Evolutionary conservation across 2,888 invertebrate genomes (phyloP).

Genomic region (Druceiella hillmani): DNA sequence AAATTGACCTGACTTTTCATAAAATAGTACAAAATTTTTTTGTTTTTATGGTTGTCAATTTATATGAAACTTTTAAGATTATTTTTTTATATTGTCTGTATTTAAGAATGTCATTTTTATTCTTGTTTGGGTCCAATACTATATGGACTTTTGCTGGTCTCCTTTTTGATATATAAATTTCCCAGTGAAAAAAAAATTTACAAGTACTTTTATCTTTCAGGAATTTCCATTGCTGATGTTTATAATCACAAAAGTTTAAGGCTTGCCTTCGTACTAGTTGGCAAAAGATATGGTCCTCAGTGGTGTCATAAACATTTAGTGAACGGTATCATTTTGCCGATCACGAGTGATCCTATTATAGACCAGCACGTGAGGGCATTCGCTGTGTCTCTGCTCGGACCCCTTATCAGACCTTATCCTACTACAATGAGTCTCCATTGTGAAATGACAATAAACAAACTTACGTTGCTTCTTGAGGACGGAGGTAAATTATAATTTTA

Average conservation of each 20-base stretch:
- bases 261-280: slow-evolving; percentile 31
- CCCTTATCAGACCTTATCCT: slow-evolving; percentile 41
- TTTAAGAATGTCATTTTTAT: too few species aligned
- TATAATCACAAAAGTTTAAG: slow-evolving; percentile 1
- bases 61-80: too few species aligned
- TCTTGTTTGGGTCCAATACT: too few species aligned
- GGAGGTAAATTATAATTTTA: slow-evolving; percentile 32
- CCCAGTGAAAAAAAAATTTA: too few species aligned
- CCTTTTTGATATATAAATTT: too few species aligned
- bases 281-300: slow-evolving; percentile 39
- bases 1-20: slow-evolving; percentile 4
- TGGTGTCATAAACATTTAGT: slow-evolving; percentile 44
- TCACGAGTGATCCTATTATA: slow-evolving; percentile 32
- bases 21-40: too few species aligned
- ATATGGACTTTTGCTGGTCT: too few species aligned
- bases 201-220: too few species aligned
- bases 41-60: too few species aligned
- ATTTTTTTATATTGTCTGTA: too few species aligned
- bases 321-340: slow-evolving; percentile 34
- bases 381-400: slow-evolving; percentile 37
- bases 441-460: slow-evolving; percentile 36
- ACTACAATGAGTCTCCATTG: slow-evolving; percentile 40
- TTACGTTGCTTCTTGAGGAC: slow-evolving; percentile 32
- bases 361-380: slow-evolving; percentile 31
- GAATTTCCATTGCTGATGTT: slow-evolving; percentile 3